phyloP scores from a whole-genome alignment of 2,888 invertebrate genomes.

The Latrodectus elegans region DNA sequence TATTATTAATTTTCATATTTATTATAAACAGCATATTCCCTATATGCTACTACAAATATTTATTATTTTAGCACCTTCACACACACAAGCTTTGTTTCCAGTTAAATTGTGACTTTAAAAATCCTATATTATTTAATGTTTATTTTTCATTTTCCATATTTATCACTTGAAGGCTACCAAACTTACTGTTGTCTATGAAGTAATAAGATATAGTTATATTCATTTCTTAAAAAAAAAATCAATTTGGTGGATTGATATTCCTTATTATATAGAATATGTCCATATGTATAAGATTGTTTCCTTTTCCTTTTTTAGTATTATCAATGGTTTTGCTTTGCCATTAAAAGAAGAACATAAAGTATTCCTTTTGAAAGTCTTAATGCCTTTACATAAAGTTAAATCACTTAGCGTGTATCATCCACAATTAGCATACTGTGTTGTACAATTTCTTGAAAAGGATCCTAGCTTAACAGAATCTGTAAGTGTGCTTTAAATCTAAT shows the following conservation, averaged over 20 bases:
- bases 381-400: constrained; percentile 97
- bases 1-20: no score
- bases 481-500: constrained; percentile 68
- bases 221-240: not conserved
- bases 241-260: not conserved
- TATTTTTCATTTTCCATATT: no score
- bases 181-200: no score
- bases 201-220: no score
- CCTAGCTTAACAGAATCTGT: constrained; percentile 94
- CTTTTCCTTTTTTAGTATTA: constrained; percentile 82
- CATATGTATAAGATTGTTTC: not conserved
- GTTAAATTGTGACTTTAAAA: no score
- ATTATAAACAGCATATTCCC: no score
- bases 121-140: no score
- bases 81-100: no score
- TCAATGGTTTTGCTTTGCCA: constrained; percentile 98
- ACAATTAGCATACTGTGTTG: constrained; percentile 98
- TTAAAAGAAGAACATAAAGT: constrained; percentile 98
- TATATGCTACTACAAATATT: no score
- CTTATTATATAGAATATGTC: not conserved
- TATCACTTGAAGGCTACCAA: no score
- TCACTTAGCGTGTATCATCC: constrained; percentile 97
- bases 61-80: no score
- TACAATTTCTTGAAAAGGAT: constrained; percentile 98
- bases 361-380: constrained; percentile 93